phyloP scores from a whole-genome alignment of 2,113 vertebrate genomes.

The Benthochromis sp. region DNA sequence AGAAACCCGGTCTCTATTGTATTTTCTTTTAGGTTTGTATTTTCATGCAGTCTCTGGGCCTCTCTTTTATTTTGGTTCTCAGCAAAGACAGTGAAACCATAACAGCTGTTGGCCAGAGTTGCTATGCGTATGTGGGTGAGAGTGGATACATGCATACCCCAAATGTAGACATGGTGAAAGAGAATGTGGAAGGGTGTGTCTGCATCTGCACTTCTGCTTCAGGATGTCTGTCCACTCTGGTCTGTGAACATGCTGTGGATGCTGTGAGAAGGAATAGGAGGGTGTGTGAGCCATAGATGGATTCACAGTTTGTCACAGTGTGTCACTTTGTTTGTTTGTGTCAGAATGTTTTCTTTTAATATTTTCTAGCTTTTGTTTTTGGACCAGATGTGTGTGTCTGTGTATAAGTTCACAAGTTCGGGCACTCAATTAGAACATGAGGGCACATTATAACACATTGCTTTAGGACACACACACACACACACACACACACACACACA shows the following conservation, averaged over 20 bases:
- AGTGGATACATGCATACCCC: slow-evolving; percentile 4
- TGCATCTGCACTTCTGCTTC: slow-evolving; percentile 25
- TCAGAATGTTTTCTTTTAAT: background rate
- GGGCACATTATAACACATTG: background rate
- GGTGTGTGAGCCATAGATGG: background rate
- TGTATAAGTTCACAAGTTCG: slow-evolving; percentile 6
- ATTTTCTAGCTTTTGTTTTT: slow-evolving; percentile 1
- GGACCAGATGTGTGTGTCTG: background rate
- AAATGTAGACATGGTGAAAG: slow-evolving; percentile 40
- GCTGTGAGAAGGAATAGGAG: background rate
- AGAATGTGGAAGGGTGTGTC: slow-evolving; percentile 44
- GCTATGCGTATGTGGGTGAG: background rate
- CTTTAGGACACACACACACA: background rate
- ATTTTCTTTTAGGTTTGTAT: background rate
- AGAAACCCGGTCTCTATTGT: background rate
- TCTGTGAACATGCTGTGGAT: slow-evolving; percentile 24
- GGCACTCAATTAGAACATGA: slow-evolving; percentile 13
- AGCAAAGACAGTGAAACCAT: slow-evolving; percentile 38
- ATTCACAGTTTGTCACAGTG: background rate
- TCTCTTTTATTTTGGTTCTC: slow-evolving; percentile 40
- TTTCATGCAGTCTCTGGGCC: background rate
- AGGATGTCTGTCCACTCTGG: slow-evolving; percentile 23
- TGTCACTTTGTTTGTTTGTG: background rate
- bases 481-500: background rate
- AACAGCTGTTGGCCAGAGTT: slow-evolving; percentile 51